Conservation (phyloP, 2,113 vertebrate genomes). For the Pomatostomus ruficeps region DNA sequence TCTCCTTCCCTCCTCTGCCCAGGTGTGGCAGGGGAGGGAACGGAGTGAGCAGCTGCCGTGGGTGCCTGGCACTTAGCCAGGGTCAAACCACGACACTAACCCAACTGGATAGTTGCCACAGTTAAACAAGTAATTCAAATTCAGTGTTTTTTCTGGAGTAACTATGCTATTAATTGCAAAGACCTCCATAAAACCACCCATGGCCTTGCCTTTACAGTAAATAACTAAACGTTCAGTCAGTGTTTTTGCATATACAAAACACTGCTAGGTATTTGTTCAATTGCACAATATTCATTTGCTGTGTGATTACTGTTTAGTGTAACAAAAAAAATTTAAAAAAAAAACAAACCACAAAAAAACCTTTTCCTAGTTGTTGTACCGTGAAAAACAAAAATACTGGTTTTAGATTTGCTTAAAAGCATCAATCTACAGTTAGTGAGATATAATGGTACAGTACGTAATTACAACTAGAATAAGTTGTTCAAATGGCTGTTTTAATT, state of each 20-base stretch:
- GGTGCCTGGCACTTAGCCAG: no score
- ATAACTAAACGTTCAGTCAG: slow-evolving; percentile 68
- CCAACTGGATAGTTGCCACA: slow-evolving; percentile 76
- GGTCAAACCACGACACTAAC: no score
- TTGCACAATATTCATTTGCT: slow-evolving; percentile 76
- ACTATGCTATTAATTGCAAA: slow-evolving; percentile 78
- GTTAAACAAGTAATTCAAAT: slow-evolving; percentile 72
- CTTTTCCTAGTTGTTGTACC: slow-evolving; percentile 74
- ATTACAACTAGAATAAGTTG: slow-evolving; percentile 77
- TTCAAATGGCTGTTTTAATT: slow-evolving; percentile 74
- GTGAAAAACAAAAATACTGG: slow-evolving; percentile 69
- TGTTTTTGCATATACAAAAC: slow-evolving; percentile 73
- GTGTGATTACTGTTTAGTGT: slow-evolving; percentile 76
- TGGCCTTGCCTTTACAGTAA: slow-evolving; percentile 81
- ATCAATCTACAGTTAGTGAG: slow-evolving; percentile 71
- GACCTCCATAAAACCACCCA: slow-evolving; percentile 83
- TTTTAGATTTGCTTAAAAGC: slow-evolving; percentile 67
- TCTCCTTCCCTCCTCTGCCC: no score
- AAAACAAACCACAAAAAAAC: not conserved
- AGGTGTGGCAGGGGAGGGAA: no score
- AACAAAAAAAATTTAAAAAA: not conserved
- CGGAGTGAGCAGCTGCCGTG: no score
- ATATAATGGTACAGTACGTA: slow-evolving; percentile 75
- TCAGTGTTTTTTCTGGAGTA: slow-evolving; percentile 76
- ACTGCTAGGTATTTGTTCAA: slow-evolving; percentile 73